Conservation (phyloP, 2,888 invertebrate genomes). For the Caenorhabditis sp. region DNA sequence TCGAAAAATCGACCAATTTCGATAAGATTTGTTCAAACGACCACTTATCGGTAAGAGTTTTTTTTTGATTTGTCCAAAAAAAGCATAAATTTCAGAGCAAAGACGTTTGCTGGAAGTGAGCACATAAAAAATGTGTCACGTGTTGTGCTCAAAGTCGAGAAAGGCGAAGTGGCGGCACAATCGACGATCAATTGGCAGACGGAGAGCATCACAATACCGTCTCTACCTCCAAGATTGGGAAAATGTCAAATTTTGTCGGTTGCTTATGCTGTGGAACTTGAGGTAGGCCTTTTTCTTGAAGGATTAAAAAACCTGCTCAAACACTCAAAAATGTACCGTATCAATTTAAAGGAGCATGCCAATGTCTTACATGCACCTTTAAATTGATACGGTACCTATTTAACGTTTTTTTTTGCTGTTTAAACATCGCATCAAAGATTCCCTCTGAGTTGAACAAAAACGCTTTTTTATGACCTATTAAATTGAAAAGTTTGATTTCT, state of each 20-base stretch:
- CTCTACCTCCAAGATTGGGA: conserved; percentile 66
- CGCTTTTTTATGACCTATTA: no score
- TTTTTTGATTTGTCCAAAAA: background rate
- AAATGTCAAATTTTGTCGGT: conserved; percentile 68
- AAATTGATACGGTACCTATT: no score
- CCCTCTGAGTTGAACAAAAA: no score
- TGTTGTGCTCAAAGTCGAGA: conserved; percentile 51
- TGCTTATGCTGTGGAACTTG: conserved; percentile 64
- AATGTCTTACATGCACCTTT: no score
- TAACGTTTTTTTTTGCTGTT: no score
- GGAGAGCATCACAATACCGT: conserved; percentile 59
- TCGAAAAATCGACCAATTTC: conserved; percentile 29
- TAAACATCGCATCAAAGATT: no score
- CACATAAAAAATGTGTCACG: conserved; percentile 57
- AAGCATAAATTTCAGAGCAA: conserved; percentile 50
- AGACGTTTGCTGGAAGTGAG: conserved; percentile 70
- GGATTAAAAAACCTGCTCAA: background rate
- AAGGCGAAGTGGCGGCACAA: conserved; percentile 41
- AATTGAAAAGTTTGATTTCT: no score
- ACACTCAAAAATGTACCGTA: no score
- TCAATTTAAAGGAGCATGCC: no score
- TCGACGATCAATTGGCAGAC: conserved; percentile 44
- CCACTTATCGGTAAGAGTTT: conserved; percentile 42
- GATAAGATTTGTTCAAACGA: conserved; percentile 43
- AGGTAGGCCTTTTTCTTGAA: conserved; percentile 40